Conservation (phyloP, 2,888 invertebrate species). For the Drosophila algonquin region DNA sequence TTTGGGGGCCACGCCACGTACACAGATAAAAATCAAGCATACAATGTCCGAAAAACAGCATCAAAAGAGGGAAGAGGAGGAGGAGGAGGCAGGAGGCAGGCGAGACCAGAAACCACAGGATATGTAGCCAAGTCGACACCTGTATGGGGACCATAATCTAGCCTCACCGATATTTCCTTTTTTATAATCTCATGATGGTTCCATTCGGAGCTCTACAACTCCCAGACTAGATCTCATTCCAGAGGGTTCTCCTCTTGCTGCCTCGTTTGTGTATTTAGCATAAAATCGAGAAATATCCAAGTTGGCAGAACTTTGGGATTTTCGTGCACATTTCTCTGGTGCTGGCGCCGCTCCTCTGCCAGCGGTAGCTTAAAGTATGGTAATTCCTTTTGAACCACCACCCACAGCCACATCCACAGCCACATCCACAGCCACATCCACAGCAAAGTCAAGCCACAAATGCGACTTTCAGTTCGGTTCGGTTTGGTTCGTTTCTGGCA, state of each 20-base stretch:
- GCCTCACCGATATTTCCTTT: background rate
- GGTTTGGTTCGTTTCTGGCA: constrained; percentile 23
- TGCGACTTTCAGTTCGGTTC: constrained; percentile 48
- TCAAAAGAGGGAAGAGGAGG: constrained; percentile 25
- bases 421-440: constrained; percentile 21
- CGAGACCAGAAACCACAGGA: background rate
- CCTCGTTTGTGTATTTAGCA: constrained; percentile 5
- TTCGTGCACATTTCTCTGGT: constrained; percentile 36
- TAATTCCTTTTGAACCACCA: constrained; percentile 60
- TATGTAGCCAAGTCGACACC: constrained; percentile 33
- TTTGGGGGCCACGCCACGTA: constrained; percentile 54
- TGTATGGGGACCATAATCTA: constrained; percentile 7
- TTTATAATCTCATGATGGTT: background rate
- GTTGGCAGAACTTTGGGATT: constrained; percentile 27
- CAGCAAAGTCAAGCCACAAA: constrained; percentile 55
- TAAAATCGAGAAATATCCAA: constrained; percentile 21
- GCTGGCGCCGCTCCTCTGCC: constrained; percentile 1
- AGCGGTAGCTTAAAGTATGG: constrained; percentile 79
- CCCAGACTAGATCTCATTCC: too few species aligned
- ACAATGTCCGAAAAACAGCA: constrained; percentile 57
- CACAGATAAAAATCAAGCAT: constrained; percentile 69
- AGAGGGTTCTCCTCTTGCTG: too few species aligned
- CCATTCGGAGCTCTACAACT: background rate
- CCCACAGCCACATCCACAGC: background rate
- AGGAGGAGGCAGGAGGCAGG: too few species aligned